These are phyloP conservation scores for Torymus auratus DNA, from an alignment of 2,888 invertebrate species.

Conservation along the genomic window DNA sequence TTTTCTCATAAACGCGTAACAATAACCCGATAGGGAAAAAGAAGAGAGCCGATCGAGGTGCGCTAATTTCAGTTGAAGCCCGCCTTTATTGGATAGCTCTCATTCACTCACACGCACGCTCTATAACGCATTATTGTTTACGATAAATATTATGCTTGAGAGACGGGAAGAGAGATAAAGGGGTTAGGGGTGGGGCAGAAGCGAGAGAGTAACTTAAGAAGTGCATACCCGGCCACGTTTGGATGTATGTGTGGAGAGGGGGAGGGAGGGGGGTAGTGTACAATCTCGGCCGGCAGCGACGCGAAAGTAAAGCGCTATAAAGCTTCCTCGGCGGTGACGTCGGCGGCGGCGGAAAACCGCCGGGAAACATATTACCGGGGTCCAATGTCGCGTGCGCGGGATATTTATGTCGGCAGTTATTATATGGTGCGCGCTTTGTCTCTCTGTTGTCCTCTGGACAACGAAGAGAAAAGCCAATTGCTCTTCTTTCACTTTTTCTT, in stretches of 20 bases:
- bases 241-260: too few species aligned
- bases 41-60: background rate
- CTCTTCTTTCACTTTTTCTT: background rate
- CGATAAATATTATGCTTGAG: background rate
- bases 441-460: too few species aligned
- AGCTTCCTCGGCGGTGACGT: slow-evolving; percentile 5
- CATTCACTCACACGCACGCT: background rate
- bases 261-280: slow-evolving; percentile 2
- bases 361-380: slow-evolving; percentile 57
- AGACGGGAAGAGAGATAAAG: slow-evolving; percentile 9
- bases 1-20: too few species aligned
- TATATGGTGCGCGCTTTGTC: slow-evolving; percentile 26
- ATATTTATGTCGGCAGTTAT: slow-evolving; percentile 58
- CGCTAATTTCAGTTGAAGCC: slow-evolving; percentile 32
- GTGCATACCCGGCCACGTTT: too few species aligned
- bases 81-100: slow-evolving; percentile 38
- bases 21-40: background rate
- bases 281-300: slow-evolving; percentile 24
- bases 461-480: too few species aligned
- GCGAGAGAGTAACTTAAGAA: slow-evolving; percentile 9
- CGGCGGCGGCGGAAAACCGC: slow-evolving; percentile 27
- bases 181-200: slow-evolving; percentile 3
- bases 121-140: slow-evolving; percentile 35
- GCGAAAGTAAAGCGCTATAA: slow-evolving; percentile 54
- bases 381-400: slow-evolving; percentile 58